phyloP scores from a whole-genome alignment of 2,888 invertebrate species.

The Chrysopilus asiliformis region DNA sequence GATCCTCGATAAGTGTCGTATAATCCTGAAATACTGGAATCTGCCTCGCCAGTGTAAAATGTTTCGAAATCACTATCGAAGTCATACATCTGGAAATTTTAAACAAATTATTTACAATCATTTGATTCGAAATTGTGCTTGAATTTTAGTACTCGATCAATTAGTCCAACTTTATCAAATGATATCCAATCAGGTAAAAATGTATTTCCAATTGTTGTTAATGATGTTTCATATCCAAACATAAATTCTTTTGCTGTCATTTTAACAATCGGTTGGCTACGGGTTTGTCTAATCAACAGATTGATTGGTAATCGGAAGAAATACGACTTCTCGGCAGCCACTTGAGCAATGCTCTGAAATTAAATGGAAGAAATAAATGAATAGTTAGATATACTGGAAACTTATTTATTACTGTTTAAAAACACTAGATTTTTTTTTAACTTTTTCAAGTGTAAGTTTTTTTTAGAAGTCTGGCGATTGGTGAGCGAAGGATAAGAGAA shows the following conservation, averaged over 20 bases:
- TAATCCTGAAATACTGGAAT: constrained; percentile 50
- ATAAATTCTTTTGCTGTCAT: constrained; percentile 81
- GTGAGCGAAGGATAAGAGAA: no score
- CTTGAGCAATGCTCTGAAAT: constrained; percentile 67
- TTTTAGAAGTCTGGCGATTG: no score
- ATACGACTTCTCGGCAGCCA: constrained; percentile 50
- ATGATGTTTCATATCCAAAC: constrained; percentile 73
- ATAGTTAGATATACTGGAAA: no score
- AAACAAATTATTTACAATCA: constrained; percentile 5
- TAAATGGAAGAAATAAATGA: not conserved
- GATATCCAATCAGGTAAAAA: constrained; percentile 73
- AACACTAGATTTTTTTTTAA: no score
- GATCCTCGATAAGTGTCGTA: constrained; percentile 65
- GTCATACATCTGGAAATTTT: constrained; percentile 64
- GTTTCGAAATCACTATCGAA: constrained; percentile 69
- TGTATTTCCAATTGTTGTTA: constrained; percentile 71
- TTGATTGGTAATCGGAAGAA: constrained; percentile 57
- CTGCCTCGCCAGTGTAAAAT: constrained; percentile 54
- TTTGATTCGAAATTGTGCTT: constrained; percentile 1
- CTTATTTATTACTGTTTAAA: no score
- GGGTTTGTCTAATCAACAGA: constrained; percentile 51
- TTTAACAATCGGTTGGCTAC: constrained; percentile 54
- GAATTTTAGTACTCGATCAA: constrained; percentile 60
- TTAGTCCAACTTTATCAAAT: constrained; percentile 76
- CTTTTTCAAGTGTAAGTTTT: no score